Base-by-base conservation (phyloP, 1,140 invertebrate genomes). In the Philotrypesis tridentata region DNA sequence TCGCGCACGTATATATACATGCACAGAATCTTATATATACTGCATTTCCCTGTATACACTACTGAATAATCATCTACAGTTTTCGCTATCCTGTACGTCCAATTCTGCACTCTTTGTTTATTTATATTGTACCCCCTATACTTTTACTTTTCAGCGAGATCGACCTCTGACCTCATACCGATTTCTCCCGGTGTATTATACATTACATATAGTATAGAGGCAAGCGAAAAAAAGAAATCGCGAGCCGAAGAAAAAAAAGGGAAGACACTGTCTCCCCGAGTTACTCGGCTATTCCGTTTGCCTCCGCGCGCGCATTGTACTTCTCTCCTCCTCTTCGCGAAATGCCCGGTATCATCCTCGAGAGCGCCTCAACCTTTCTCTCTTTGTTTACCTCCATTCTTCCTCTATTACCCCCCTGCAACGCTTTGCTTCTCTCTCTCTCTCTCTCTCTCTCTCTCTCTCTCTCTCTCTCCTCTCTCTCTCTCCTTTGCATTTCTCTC, bases 401-500 rank as follows among this genome's bases (percentile, higher is more conserved):
- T 74, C 75, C 40, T 73, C 68, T 74, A 72, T 75, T 40, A 60
- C 37, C 63, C 68, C 33, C 68, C 29, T 71, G 60, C 75, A 55
- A 55, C 48, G 48, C 48, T 55, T 55, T 55, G 33, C 55, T 48
- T 78, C 23, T 25, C 68, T 40, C 80, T 75, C 68, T 73, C 63
- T 72, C 76, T 43, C 63, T 73, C 71, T 65, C 80, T 67, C 67
- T 72, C 75, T 61, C 71, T 83, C 37, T 75, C 37, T 82, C 79
- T 33, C 31, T 33, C 33, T 33, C 68, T 79, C 67, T 55, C 33
- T 29, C 17, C 29, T 84, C 33, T 33, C 68, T 79, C 67, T 55
- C 33, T 29, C 17, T 27, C 83, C 48, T 55, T 55, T 55, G 33
- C 55, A 33, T 78, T 61, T 25, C 68, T 40, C 80, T 75, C 68